A percentile compares a stretch with the other conserved stretches of the same genome.
These are phyloP conservation scores for Reinhardtius hippoglossoides DNA, from an alignment of 2,113 vertebrate genomes.

Conservation along the genomic window DNA sequence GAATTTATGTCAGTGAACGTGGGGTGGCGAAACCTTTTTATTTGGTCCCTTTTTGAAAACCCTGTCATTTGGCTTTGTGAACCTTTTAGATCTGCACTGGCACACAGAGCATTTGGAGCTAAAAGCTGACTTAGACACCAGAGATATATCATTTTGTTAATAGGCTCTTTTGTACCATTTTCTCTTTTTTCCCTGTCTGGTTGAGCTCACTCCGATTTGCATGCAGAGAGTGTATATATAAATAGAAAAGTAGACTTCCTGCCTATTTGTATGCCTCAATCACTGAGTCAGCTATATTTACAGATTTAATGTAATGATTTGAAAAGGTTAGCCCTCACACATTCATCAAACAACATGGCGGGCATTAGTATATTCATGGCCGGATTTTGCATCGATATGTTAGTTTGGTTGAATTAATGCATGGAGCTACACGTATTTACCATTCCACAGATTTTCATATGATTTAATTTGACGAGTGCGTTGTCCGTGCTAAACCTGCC, in stretches of 20 bases:
- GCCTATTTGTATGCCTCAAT: background rate
- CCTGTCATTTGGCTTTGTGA: conserved; percentile 29
- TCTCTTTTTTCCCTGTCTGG: background rate
- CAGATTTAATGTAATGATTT: conserved; percentile 22
- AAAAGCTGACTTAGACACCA: conserved; percentile 18
- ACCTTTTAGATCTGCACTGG: conserved; percentile 39
- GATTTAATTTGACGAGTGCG: background rate
- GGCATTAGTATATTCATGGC: background rate
- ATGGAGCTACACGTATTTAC: background rate
- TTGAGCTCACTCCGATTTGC: conserved; percentile 21
- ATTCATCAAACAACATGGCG: background rate
- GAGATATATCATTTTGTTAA: conserved; percentile 25
- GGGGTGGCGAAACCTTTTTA: conserved; percentile 28
- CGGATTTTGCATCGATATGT: background rate
- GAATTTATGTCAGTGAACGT: conserved; percentile 14
- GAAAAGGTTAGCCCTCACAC: conserved; percentile 21
- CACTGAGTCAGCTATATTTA: conserved; percentile 19
- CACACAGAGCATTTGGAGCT: conserved; percentile 22
- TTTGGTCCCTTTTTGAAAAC: conserved; percentile 36
- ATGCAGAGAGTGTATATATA: conserved; percentile 13
- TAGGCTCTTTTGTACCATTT: conserved; percentile 1
- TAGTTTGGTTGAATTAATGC: background rate
- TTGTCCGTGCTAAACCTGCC: too few relatives aligned
- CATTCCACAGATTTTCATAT: background rate
- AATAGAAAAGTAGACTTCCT: conserved; percentile 20